phyloP scores from a whole-genome alignment of 1,140 invertebrate species.

The Sitophilus oryzae region DNA sequence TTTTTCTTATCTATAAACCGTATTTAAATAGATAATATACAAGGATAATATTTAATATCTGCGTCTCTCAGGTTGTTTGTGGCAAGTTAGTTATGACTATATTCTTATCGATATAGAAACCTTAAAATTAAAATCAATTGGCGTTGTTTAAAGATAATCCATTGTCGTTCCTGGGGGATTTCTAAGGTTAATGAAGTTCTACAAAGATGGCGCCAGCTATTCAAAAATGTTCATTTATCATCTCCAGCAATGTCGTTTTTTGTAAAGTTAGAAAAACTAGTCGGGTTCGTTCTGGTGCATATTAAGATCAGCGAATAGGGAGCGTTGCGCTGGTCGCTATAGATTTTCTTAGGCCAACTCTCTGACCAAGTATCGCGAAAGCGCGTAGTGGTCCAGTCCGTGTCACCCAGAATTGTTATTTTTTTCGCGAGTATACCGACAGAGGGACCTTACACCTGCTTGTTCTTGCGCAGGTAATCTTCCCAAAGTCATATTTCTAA shows the following conservation, averaged over 20 bases:
- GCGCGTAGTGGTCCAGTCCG: conserved; percentile 5
- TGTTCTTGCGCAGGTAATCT: conserved; percentile 39
- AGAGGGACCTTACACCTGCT: conserved; percentile 42
- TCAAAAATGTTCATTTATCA: conserved; percentile 16
- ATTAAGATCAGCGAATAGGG: conserved; percentile 26
- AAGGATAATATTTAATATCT: no score
- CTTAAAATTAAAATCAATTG: no score
- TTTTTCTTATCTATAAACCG: no score
- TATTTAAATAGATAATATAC: no score
- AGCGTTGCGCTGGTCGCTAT: conserved; percentile 21
- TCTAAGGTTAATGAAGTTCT: no score
- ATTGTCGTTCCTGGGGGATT: no score
- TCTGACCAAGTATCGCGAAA: conserved; percentile 19
- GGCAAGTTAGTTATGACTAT: no score
- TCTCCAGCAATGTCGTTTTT: conserved; percentile 22
- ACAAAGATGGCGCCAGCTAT: conserved; percentile 5
- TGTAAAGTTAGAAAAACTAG: conserved; percentile 26
- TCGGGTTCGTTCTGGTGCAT: conserved; percentile 26
- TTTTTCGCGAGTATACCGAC: conserved; percentile 38
- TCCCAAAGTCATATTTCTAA: conserved; percentile 36
- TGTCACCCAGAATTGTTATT: conserved; percentile 17
- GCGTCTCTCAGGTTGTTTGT: no score
- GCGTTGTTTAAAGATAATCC: no score
- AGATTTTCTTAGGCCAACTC: conserved; percentile 23
- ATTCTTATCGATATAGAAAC: no score